These are phyloP conservation scores for Ophiothrix spiculata DNA, from an alignment of 35 echinoderm and acorn worm genomes.

Conservation along the genomic window DNA sequence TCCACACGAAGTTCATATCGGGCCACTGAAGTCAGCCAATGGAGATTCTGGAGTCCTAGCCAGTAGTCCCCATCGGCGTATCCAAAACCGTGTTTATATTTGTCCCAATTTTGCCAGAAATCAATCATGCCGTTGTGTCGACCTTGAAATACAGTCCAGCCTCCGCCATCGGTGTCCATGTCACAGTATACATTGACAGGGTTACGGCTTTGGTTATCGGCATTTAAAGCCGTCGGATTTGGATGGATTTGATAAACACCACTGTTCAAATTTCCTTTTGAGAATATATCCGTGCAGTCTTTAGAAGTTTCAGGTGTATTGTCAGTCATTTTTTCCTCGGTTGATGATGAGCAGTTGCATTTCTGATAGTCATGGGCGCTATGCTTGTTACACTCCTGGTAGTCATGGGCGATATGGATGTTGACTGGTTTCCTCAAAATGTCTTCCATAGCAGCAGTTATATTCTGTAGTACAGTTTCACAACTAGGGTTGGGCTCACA, in stretches of 20 bases:
- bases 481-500: too few relatives aligned
- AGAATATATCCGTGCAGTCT: constrained; percentile 2
- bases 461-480: too few relatives aligned
- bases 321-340: too few relatives aligned
- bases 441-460: too few relatives aligned
- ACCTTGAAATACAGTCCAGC: constrained; percentile 39
- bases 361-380: too few relatives aligned
- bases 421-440: too few relatives aligned
- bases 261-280: neutral
- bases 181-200: constrained; percentile 27
- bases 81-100: constrained; percentile 38
- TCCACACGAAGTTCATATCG: constrained; percentile 59
- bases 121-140: constrained; percentile 34
- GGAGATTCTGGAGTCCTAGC: constrained; percentile 34
- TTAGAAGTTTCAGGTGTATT: too few relatives aligned
- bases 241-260: constrained; percentile 23
- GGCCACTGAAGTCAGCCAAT: constrained; percentile 11
- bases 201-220: neutral
- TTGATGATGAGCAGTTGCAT: too few relatives aligned
- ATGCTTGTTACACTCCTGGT: too few relatives aligned
- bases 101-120: constrained; percentile 27
- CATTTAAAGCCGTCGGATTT: too few relatives aligned
- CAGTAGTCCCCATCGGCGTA: constrained; percentile 34
- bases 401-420: too few relatives aligned
- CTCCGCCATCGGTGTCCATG: constrained; percentile 32